Conservation (phyloP, 23 tunicate species). For the Halocynthia roretzi region DNA sequence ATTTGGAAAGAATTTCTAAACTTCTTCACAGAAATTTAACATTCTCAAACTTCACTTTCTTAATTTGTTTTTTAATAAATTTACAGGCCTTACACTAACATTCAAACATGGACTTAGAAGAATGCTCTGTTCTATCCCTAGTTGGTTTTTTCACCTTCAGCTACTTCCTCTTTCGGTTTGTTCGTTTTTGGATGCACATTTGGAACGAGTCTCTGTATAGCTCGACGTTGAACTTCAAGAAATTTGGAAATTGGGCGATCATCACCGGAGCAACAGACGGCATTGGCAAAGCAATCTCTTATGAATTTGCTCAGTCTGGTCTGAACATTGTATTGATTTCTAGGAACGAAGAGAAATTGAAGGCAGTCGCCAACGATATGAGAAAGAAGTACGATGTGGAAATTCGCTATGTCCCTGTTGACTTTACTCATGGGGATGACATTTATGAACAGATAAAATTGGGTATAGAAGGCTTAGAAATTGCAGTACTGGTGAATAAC, state of each 20-base stretch:
- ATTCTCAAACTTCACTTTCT: too few relatives aligned
- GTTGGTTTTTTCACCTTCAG: constrained; percentile 3
- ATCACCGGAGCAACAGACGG: constrained; percentile 25
- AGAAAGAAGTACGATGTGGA: not conserved
- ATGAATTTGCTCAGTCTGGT: constrained; percentile 5
- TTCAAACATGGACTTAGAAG: not conserved
- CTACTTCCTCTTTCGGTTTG: not conserved
- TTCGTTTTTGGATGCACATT: not conserved
- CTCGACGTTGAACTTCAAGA: constrained; percentile 1
- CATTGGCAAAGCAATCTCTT: constrained; percentile 10
- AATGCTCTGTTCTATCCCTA: not conserved
- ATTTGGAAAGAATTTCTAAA: too few relatives aligned
- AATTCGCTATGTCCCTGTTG: constrained; percentile 5
- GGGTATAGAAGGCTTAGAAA: not conserved
- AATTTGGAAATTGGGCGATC: constrained; percentile 19
- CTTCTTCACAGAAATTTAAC: too few relatives aligned
- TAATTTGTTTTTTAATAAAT: not conserved
- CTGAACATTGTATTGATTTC: not conserved
- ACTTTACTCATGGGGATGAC: constrained; percentile 7
- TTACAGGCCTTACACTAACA: not conserved
- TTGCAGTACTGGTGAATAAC: constrained; percentile 27
- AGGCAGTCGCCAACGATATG: constrained; percentile 1
- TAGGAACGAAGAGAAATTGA: constrained; percentile 7
- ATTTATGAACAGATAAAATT: constrained; percentile 17
- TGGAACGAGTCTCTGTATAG: constrained; percentile 16